These are phyloP conservation scores for Cylloceria caligata DNA, from an alignment of 2,888 invertebrate species.

Conservation along the genomic window DNA sequence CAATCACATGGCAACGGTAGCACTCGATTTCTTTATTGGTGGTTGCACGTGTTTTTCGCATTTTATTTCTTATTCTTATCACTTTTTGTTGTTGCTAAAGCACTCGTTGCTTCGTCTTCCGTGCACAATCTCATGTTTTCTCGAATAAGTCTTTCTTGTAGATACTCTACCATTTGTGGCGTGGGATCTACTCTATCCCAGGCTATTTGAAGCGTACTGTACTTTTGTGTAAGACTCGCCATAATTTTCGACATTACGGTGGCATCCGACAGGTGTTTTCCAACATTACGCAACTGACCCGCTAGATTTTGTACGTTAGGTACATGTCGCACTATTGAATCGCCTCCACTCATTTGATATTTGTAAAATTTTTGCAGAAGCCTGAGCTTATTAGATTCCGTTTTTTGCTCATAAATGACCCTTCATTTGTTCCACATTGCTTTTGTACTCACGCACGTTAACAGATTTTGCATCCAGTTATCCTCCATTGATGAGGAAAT, in stretches of 20 bases:
- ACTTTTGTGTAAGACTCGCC: conserved; percentile 36
- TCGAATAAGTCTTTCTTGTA: conserved; percentile 12
- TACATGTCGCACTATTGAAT: conserved; percentile 44
- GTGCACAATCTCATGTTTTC: not conserved
- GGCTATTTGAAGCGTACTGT: conserved; percentile 3
- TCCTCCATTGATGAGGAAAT: conserved; percentile 65
- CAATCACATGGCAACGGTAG: conserved; percentile 5
- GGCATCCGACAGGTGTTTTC: conserved; percentile 17
- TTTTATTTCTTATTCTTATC: not conserved
- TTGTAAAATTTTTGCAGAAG: conserved; percentile 31
- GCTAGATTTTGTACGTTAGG: conserved; percentile 32
- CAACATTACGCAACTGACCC: conserved; percentile 11
- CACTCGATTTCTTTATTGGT: conserved; percentile 21
- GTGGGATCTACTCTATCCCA: no score
- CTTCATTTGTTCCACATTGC: conserved; percentile 56
- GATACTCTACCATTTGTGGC: not conserved
- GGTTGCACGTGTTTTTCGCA: no score
- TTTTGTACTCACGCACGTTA: conserved; percentile 56
- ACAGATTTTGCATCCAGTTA: no score
- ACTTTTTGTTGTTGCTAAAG: conserved; percentile 9
- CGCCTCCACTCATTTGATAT: conserved; percentile 9
- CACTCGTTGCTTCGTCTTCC: conserved; percentile 6
- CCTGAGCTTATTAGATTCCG: conserved; percentile 19
- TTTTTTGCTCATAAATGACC: conserved; percentile 62
- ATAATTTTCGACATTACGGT: conserved; percentile 26